These are phyloP conservation scores for Drosophila nigromelanica DNA, from an alignment of 1,140 invertebrate species.

Conservation along the genomic window DNA sequence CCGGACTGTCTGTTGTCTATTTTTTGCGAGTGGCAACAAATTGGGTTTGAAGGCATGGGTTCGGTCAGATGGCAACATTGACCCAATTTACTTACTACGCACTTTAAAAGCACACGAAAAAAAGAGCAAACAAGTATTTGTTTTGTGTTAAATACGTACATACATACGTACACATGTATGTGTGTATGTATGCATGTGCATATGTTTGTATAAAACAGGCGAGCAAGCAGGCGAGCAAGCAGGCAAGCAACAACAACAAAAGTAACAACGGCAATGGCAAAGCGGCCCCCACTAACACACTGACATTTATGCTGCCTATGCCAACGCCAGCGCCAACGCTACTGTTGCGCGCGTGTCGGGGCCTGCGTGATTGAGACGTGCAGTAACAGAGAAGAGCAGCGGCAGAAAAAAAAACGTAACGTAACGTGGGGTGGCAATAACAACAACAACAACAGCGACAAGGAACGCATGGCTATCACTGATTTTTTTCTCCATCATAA, in stretches of 20 bases:
- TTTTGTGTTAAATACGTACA: conserved; percentile 40
- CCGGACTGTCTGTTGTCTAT: background rate
- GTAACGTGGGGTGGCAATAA: conserved; percentile 37
- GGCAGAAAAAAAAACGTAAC: conserved; percentile 23
- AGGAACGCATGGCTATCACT: conserved; percentile 35
- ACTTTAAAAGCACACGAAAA: conserved; percentile 48
- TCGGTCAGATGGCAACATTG: conserved; percentile 51
- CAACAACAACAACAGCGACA: conserved; percentile 26
- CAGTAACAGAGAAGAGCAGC: conserved; percentile 50
- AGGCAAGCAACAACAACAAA: conserved; percentile 15
- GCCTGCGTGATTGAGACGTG: conserved; percentile 52
- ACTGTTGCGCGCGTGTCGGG: conserved; percentile 61
- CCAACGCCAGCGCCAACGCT: conserved; percentile 22
- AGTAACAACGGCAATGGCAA: conserved; percentile 12
- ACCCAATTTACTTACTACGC: conserved; percentile 51
- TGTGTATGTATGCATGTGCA: background rate
- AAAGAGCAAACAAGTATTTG: conserved; percentile 58
- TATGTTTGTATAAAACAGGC: conserved; percentile 1
- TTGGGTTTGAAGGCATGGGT: conserved; percentile 6
- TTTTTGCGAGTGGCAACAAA: conserved; percentile 3
- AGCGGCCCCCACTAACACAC: conserved; percentile 60
- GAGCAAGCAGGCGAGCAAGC: conserved; percentile 1
- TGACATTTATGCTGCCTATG: conserved; percentile 51
- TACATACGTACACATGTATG: background rate
- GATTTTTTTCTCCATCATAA: conserved; percentile 36